Evolutionary conservation across 2,888 invertebrate genomes (phyloP).

Genomic region (Macropis europaea): DNA sequence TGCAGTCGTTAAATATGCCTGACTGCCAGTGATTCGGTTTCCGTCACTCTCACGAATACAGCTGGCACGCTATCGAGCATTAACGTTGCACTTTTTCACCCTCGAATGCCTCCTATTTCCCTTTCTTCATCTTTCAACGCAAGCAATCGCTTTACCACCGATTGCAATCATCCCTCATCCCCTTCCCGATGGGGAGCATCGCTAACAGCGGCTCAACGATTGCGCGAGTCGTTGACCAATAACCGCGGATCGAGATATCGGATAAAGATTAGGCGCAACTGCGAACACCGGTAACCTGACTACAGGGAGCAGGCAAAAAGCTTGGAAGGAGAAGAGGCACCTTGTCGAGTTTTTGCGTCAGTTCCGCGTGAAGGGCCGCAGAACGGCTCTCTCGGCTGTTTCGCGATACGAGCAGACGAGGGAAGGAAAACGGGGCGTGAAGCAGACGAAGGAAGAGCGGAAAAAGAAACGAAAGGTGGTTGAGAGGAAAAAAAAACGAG

Average conservation of each 20-base stretch:
- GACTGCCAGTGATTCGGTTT: constrained; percentile 26
- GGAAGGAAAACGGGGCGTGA: constrained; percentile 16
- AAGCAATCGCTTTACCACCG: constrained; percentile 18
- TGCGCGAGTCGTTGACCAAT: constrained; percentile 60
- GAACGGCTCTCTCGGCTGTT: constrained; percentile 54
- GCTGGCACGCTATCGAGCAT: constrained; percentile 60
- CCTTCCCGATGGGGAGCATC: constrained; percentile 9
- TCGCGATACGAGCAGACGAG: constrained; percentile 37
- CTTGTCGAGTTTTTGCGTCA: constrained; percentile 45
- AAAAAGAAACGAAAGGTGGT: constrained; percentile 2
- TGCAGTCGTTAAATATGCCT: constrained; percentile 50
- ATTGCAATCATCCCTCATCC: constrained; percentile 19
- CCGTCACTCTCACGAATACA: constrained; percentile 22
- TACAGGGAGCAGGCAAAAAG: constrained; percentile 21
- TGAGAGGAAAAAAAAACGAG: constrained; percentile 21
- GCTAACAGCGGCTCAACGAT: constrained; percentile 34
- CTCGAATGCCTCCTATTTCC: background rate
- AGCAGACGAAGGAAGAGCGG: constrained; percentile 9
- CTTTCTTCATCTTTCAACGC: constrained; percentile 9
- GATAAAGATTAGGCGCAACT: constrained; percentile 67
- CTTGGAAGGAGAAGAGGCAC: constrained; percentile 27
- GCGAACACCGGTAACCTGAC: constrained; percentile 46
- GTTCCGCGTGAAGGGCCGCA: constrained; percentile 39
- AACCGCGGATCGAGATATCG: constrained; percentile 66
- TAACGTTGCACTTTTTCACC: constrained; percentile 55